Base-by-base conservation (phyloP, 2,888 invertebrate genomes). In the Noctua pronuba region DNA sequence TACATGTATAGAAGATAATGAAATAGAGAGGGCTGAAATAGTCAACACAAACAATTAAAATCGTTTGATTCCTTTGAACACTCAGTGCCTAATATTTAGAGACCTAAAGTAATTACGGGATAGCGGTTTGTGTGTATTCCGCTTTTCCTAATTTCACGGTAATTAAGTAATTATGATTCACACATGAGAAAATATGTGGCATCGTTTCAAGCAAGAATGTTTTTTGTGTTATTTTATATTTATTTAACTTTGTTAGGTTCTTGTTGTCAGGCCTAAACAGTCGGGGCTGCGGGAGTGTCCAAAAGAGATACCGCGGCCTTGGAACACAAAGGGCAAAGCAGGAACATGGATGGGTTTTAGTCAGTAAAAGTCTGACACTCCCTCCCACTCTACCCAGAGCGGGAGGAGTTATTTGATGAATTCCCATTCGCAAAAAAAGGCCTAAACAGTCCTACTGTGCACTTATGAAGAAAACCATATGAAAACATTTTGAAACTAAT, bases 61-160 rank as follows among this genome's bases (percentile, higher is more conserved):
- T 73, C 21, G 52, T 73, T 68, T 65, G 35, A 66, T 69, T 31
- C 35, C 64, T 72, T 64, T 75, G 46, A 74, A 46, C 13, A 44
- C n/a, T 49, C 60, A 67, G 5, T n/a, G 1, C 44, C 24, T 67
- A 1, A 38, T 46, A 55, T 70, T 46, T 60, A 16, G 52, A 64
- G 31, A 16, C 11, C 31, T 62, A 49, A 71, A 67, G 4, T 55
- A 64, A 80, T 73, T 55, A 38, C 28, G 24, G 24, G 7, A 69
- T n/a, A 70, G 52, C 28, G 44, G 68, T 60, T n/a, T 70, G 44
- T 58, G 21, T 41, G 8, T 58, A 58, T 78, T 58, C 58, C 18
- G 4, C 35, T 46, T 72, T 71, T 55, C 52, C 7, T 21, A 52
- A 58, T 55, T 69, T 66, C 28, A 70, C 44, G 7, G 49, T 31